Conservation (phyloP, 2,113 vertebrate genomes). For the Leptobrachium ailaonicum region DNA sequence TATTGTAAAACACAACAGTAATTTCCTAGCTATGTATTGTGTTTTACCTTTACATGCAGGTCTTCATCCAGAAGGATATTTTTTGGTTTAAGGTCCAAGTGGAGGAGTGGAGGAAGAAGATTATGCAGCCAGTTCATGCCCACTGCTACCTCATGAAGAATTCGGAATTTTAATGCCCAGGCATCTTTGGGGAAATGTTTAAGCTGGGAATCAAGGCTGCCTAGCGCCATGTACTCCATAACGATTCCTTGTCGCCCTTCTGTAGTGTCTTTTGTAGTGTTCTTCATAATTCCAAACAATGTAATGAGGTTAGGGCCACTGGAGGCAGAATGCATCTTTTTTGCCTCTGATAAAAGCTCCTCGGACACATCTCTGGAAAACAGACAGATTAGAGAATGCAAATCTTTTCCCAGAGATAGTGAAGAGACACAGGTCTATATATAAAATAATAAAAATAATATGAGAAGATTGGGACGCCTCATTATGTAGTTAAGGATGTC, state of each 20-base stretch:
- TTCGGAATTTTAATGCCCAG: conserved; percentile 67
- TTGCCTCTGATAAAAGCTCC: conserved; percentile 49
- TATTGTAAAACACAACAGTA: too few species aligned
- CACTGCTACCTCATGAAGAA: conserved; percentile 70
- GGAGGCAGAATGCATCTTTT: conserved; percentile 52
- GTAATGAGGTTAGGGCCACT: conserved; percentile 30
- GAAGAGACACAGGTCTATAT: too few species aligned
- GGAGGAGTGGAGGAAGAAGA: conserved; percentile 53
- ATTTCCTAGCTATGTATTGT: too few species aligned
- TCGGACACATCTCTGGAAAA: conserved; percentile 9
- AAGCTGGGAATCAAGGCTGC: conserved; percentile 61
- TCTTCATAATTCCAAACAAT: too few species aligned
- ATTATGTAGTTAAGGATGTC: background rate
- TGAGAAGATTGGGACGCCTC: too few species aligned
- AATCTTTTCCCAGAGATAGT: too few species aligned
- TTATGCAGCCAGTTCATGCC: conserved; percentile 81
- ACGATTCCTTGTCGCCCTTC: conserved; percentile 59
- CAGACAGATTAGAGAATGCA: background rate
- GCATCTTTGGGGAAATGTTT: conserved; percentile 48
- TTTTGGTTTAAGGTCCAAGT: conserved; percentile 60
- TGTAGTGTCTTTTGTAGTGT: rapidly evolving
- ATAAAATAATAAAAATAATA: too few species aligned
- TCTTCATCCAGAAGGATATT: conserved; percentile 56
- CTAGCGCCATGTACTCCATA: conserved; percentile 77
- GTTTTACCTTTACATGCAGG: conserved; percentile 57